Base-by-base conservation (phyloP, 2,797 vertebrate genomes). In the Trematomus bernacchii region DNA sequence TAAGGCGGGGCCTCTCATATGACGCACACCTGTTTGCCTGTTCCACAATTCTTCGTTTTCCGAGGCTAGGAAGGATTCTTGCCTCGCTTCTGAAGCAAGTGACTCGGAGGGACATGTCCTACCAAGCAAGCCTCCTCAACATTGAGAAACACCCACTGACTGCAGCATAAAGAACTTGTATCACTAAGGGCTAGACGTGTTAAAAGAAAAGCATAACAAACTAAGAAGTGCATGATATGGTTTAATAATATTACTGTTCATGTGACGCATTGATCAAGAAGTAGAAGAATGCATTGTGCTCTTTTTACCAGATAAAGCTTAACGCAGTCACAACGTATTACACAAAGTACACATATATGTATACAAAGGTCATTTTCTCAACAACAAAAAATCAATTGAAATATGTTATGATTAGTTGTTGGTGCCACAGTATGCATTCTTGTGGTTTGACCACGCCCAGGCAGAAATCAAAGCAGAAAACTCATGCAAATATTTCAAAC, bases 381-480 rank as follows among this genome's bases (percentile, higher is more conserved):
- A 6, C 33, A 37, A 37, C 3, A 6, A 23, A 52, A 71, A 40
- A 6, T 40, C 4, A 33, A 43, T n/a, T 12, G 6, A 18, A 58
- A 57, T 8, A 53, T 8, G 33, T 16, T 59, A 40, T 16, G 14
- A 13, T n/a, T 10, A 46, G 6, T 4, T 21, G 40, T 50, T 48
- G 7, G 8, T 68, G 37, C 66, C 57, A 16, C 50, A 44, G 47
- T 42, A 42, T 67, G 70, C 33, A 68, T 60, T 37, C 18, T 65
- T 76, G 57, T 50, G 59, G 65, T 55, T 14, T 48, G 81, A 85
- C 84, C 83, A 80, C 85, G 90, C 80, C 82, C 85, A 72, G 23
- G 14, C 8, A 68, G 3, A 61, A 5, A 66, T 48, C 6, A 73
- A 42, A 67, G 57, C 6, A 42, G 0, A 80, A 71, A 6, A 12